Base-by-base conservation (phyloP, 2,113 vertebrate species). In the Oncorhynchus tshawytscha region DNA sequence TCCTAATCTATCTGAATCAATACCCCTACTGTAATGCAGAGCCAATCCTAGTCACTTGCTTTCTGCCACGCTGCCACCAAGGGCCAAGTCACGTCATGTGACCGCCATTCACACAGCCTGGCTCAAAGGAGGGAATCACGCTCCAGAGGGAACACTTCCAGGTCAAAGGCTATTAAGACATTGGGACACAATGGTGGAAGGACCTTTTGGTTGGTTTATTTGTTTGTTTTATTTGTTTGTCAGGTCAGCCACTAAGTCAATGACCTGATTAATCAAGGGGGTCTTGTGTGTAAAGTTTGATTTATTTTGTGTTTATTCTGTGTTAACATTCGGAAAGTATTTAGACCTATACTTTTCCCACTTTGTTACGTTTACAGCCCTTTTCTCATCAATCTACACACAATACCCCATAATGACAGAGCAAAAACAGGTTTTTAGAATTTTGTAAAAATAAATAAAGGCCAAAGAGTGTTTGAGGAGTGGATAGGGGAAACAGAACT, bases 11-110 rank as follows among this genome's bases (percentile, higher is more conserved):
- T 51, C 67, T 82, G 86, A 88, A 91, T 90, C 88, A 90, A 91
- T 90, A 88, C 76, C 82, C 70, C 86, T 81, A 88, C 78, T 89
- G 89, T 90, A 89, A 86, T 34, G 78, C 67, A 67, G 77, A 78
- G 76, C 74, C 84, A 87, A 86, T 84, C 86, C 88, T 8, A 72
- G 81, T 86, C 88, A 87, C 84, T 88, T 74, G 86, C 82, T 71
- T 74, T 70, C 78, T 65, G 86, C 81, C 74, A 72, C 75, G 65
- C 75, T 45, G 75, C 81, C 74, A 87, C 85, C 89, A 87, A 81
- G 86, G 77, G 75, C 86, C 86, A 84, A 91, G 85, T 88, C 86
- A 86, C 71, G 76, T 85, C 91, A 90, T 88, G 87, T 87, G 90
- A 88, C 59, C 67, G 75, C 79, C 87, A 83, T 89, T 87, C 86